Evolutionary conservation across 2,797 vertebrate species (phyloP).

Genomic region (Petrocephalus schoutedeni): DNA sequence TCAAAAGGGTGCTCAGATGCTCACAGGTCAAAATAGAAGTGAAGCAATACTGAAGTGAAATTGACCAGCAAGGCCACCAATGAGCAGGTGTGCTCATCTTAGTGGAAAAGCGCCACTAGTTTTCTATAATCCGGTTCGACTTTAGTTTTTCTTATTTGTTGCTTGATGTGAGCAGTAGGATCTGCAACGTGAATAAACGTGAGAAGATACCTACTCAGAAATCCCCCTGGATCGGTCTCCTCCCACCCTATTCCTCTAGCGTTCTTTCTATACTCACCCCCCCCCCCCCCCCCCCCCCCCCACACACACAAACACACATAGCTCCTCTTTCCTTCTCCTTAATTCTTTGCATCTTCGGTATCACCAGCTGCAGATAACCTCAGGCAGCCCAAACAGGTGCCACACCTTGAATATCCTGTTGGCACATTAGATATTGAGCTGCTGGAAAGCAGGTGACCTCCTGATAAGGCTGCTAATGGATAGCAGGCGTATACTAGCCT

Average conservation of each 20-base stretch:
- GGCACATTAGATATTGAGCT: conserved; percentile 8
- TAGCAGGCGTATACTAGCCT: conserved; percentile 23
- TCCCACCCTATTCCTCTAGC: not conserved
- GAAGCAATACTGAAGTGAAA: conserved; percentile 29
- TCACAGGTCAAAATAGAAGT: conserved; percentile 38
- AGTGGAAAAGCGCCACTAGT: conserved; percentile 35
- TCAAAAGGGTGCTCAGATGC: not conserved
- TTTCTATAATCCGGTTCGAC: conserved; percentile 23
- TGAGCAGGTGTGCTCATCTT: conserved; percentile 54
- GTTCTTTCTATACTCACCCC: not conserved
- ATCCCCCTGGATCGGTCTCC: conserved; percentile 24
- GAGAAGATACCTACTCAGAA: conserved; percentile 32
- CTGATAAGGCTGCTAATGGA: conserved; percentile 44
- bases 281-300: not conserved
- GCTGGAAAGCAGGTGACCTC: conserved; percentile 41
- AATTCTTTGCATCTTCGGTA: not conserved
- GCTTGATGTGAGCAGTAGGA: conserved; percentile 36
- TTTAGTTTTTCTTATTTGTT: conserved; percentile 31
- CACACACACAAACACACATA: not conserved
- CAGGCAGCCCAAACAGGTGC: not conserved
- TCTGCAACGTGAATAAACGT: conserved; percentile 34
- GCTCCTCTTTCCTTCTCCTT: conserved; percentile 22
- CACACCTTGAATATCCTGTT: not conserved
- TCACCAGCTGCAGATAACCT: not conserved
- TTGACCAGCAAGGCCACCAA: conserved; percentile 34